Evolutionary conservation across 2,888 invertebrate genomes (phyloP).

Genomic region (Melanostoma scalare): DNA sequence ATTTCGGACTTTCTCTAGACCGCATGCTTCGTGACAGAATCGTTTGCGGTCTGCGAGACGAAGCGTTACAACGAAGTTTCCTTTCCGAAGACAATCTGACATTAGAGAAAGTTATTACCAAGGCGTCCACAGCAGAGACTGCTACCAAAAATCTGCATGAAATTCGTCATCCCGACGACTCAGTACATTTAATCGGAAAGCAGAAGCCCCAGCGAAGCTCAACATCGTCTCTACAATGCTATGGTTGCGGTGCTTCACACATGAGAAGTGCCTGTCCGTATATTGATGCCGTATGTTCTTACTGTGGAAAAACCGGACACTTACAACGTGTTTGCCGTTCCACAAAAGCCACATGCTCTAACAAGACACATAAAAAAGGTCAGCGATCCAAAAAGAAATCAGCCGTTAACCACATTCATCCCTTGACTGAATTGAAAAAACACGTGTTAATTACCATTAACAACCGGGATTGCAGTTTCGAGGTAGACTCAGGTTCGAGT

Average conservation of each 20-base stretch:
- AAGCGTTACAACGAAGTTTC: background rate
- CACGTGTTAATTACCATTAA: no score
- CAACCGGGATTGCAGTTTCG: no score
- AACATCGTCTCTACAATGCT: background rate
- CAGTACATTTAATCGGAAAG: background rate
- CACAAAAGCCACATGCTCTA: background rate
- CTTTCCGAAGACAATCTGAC: background rate
- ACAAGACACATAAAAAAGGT: background rate
- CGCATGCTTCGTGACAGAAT: background rate
- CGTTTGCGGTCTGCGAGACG: background rate
- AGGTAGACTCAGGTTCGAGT: no score
- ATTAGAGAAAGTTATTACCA: background rate
- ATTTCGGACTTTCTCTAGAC: background rate
- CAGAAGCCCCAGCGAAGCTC: background rate
- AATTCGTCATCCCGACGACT: background rate
- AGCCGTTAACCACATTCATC: background rate
- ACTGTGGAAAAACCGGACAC: conserved; percentile 51
- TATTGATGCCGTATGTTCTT: background rate
- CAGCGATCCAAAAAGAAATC: background rate
- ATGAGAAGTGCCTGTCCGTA: background rate
- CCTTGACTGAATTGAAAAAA: no score
- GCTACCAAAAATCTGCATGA: background rate
- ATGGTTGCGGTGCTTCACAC: background rate
- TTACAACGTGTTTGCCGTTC: conserved; percentile 50
- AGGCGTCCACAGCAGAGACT: background rate